These are phyloP conservation scores for Palythoa grandiflora DNA, from an alignment of 92 coral and sea anemone genomes.

Conservation along the genomic window DNA sequence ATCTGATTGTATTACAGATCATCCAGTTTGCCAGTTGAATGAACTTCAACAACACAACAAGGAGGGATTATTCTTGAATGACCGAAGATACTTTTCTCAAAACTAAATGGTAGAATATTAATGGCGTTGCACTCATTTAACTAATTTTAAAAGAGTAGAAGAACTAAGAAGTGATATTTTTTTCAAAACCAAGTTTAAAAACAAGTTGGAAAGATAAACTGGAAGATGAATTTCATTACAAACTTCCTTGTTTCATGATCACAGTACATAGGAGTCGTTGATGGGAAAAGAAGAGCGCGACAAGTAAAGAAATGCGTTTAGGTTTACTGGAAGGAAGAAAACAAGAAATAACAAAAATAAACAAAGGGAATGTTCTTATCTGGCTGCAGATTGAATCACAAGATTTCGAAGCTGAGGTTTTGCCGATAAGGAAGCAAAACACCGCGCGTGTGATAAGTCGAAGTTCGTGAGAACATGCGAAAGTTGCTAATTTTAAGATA, in stretches of 20 bases:
- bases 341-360: background rate
- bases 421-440: slow-evolving; percentile 11
- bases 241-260: slow-evolving; percentile 25
- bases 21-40: background rate
- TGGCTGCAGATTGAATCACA: background rate
- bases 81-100: background rate
- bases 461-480: background rate
- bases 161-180: background rate
- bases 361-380: slow-evolving; percentile 12
- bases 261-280: background rate
- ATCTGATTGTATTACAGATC: background rate
- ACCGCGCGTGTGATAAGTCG: slow-evolving; percentile 9
- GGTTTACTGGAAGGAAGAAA: background rate
- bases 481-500: background rate
- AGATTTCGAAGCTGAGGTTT: slow-evolving; percentile 15
- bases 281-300: background rate
- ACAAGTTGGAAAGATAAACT: background rate
- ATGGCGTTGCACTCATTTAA: slow-evolving; percentile 4
- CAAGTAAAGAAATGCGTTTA: background rate
- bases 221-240: slow-evolving; percentile 5
- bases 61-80: background rate
- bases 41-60: background rate
- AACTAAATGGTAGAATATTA: background rate
- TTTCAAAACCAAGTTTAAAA: background rate
- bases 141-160: background rate